phyloP scores from a whole-genome alignment of 2,888 invertebrate genomes.

The Antitype chi region DNA sequence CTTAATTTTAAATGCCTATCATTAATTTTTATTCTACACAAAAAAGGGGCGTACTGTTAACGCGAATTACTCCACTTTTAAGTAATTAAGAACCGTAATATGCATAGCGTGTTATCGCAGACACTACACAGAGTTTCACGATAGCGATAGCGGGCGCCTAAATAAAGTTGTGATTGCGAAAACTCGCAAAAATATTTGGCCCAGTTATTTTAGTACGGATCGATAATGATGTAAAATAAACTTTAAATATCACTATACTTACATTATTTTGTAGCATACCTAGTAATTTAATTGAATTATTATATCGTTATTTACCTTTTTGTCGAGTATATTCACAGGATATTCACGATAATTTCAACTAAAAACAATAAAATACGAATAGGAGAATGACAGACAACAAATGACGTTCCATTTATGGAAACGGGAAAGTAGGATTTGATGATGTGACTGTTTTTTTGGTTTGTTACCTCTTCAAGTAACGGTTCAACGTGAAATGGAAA shows the following conservation, averaged over 20 bases:
- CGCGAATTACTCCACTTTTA: conserved; percentile 3
- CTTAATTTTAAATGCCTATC: no score
- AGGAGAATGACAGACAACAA: conserved; percentile 55
- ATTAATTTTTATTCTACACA: background rate
- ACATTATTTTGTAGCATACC: background rate
- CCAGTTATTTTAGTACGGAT: conserved; percentile 60
- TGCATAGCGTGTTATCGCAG: conserved; percentile 35
- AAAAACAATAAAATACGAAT: conserved; percentile 57
- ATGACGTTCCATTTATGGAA: conserved; percentile 64
- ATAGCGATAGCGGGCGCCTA: conserved; percentile 38
- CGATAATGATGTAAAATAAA: conserved; percentile 55
- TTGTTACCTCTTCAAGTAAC: conserved; percentile 38
- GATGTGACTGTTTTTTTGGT: conserved; percentile 61
- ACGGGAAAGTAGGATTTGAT: conserved; percentile 41
- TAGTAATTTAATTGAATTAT: background rate
- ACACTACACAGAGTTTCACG: conserved; percentile 16
- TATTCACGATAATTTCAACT: conserved; percentile 51
- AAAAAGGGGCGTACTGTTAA: conserved; percentile 53
- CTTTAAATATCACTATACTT: conserved; percentile 40
- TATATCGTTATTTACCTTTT: conserved; percentile 48
- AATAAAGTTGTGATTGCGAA: conserved; percentile 46
- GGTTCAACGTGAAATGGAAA: conserved; percentile 61
- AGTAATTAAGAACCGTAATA: conserved; percentile 6
- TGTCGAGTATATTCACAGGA: conserved; percentile 8
- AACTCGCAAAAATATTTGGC: conserved; percentile 53